Evolutionary conservation across 2,113 vertebrate genomes (phyloP), one percentile per base, ranked within the genome.

Genomic region (Corythaeola cristata): DNA sequence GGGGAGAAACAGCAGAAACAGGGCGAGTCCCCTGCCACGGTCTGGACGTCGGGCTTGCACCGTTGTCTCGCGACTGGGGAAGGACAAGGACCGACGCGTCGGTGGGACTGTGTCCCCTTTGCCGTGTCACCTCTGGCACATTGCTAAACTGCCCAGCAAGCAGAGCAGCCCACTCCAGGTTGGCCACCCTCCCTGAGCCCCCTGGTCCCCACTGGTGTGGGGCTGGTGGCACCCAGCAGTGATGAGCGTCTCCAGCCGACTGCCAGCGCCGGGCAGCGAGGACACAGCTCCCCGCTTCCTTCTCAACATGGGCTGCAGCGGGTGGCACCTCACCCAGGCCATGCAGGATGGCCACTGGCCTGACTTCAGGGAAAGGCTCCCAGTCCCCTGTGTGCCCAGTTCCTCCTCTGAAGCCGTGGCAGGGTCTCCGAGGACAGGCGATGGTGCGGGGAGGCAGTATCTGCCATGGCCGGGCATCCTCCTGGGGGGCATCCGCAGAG

Each of bases 281-380:
- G 87, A 47, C 67, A 1, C 7, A 0, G 66, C 87, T 90, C 76
- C 60, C 60, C 3, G 11, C 63, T 28, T 12, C 47, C 90, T 30
- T 35, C 74, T 35, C 52, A 2, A 5, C 7, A 0, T 26, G 2
- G 0, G 49, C 75, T 55, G 24, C 78, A 27, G 71, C 2, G 1
- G 35, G 20, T 62, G 87, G 7, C 84, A 5, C 69, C 87, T 67
- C 72, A 88, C 71, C 45, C 53, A 26, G 35, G 66, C 53, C 50
- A 1, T 0, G 4, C 2, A 0, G n/a, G 55, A 2, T 6, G 37
- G 26, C 45, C 19, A 1, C 33, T 27, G 68, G 12, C 22, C 55
- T 24, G 3, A 3, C 75, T 44, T 28, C 9, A 84, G 89, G 79
- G 62, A 66, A 30, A 32, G 44, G 71, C 75, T 94, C 66, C 81